Evolutionary conservation across 2,797 vertebrate genomes (phyloP), one percentile per base, ranked within the genome.

Genomic region (Spondyliosoma cantharus): DNA sequence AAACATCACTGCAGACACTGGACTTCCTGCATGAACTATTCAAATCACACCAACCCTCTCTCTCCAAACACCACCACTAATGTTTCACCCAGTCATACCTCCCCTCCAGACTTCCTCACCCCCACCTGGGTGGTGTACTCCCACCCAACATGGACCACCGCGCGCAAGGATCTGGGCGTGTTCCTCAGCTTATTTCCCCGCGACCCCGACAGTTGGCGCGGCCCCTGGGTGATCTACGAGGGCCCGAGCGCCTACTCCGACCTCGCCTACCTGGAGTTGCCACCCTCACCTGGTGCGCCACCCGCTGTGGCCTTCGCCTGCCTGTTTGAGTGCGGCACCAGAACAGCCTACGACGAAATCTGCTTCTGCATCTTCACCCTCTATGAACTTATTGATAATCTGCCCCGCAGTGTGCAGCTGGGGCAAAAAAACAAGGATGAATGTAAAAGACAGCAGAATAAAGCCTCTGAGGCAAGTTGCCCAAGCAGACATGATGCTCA

Each of bases 221-320:
- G 96, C 60, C 98, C 98, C 1, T 99, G 98, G 98, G 94, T 98
- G 66, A 97, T 99, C 87, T 96, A 97, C 0, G 93, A 98, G 81
- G 98, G 97, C 19, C 97, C 97, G 2, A 98, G 97, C 0, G 98
- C 97, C 17, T 99, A 99, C 91, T 99, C 98, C 0, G 98, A 99
- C 88, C 93, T 99, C 83, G 95, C 96, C 0, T 95, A 94, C 54
- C 19, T 99, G 9, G 95, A 97, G 87, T 79, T 96, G 76, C 86
- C 92, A 1, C 87, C 93, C 49, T 58, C 90, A 29, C 32, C 85
- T 0, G 93, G 91, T 0, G 83, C 78, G 6, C 74, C 90, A 3
- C 91, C 92, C 0, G 91, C 93, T 3, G 86, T 95, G 2, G 92
- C 93, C 49, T 98, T 99, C 0, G 97, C 95, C 70, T 99, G 97